Evolutionary conservation across 2,888 invertebrate species (phyloP), one percentile per base, ranked within the genome.

Genomic region (Trachelus tabidus): DNA sequence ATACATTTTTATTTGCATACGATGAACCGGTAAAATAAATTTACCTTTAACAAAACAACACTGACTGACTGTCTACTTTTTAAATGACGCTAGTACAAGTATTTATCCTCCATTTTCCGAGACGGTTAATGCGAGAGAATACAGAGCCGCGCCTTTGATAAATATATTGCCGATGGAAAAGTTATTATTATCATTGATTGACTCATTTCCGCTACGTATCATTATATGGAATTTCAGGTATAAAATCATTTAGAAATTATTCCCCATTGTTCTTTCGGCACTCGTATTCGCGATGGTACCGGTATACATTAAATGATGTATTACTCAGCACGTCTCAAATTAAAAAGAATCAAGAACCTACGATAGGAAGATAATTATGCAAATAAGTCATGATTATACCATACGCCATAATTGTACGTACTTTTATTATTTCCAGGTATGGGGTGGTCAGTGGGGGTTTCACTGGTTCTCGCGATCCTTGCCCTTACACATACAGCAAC

Each of bases 401-500:
- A 23, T 56, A 9, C 23, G 23, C 9, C 23, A 56, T 23, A 56
- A 23, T 56, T 56, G 23, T 23, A 56, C 9, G 23, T 56, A 3
- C 23, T 35, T 12, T 35, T 68, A 40, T 75, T 23, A 69, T 76
- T 78, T 81, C 11, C 79, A 86, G 86, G 78, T 75, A 87, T 85
- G 85, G 84, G 84, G 80, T 85, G 83, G 85, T 81, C 82, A 71
- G 81, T 82, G 75, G 73, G 81, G 82, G 82, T 83, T 84, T 82
- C 86, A 75, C 73, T 85, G 84, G 83, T 84, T 80, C 82, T 88
- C 37, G 79, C 82, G 69, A 81, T 84, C 76, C 78, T 84, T 83
- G 77, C 89, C 83, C 74, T 90, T 89, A 81, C 86, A 86, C 33
- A 80, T 88, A 77, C 88, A 56, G 56, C 56, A 56, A 15, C 56